Base-by-base conservation (phyloP, 1,140 invertebrate species). In the Rhagoletis zephyria region DNA sequence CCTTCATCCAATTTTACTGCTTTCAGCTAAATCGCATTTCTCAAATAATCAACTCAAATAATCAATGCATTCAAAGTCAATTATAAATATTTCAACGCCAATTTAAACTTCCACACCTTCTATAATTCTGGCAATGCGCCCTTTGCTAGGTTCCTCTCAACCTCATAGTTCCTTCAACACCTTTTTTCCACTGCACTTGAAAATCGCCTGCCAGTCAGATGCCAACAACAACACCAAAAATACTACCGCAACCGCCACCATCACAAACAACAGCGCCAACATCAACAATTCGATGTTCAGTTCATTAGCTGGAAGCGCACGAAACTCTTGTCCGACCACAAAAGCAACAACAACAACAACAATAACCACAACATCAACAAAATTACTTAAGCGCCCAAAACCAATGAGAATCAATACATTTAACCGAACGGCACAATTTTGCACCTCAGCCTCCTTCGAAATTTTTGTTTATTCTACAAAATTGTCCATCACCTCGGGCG, bases 61-160 rank as follows among this genome's bases (percentile, higher is more conserved):
- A 81, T 81, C 74, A 48, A 19, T 81, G 74, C 45, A 81, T 81
- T 81, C 56, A 56, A 81, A 81, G 74, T 81, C 74, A 81, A 81
- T 81, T 81, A 81, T 81, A 81, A 81, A 81, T 81, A 81, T 81
- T 81, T 81, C 74, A 81, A 81, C 74, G 56, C 74, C 74, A 81
- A 81, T 81, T 81, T 81, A 42, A 56, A 81, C 48, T 81, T 56
- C 74, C 74, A 81, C 74, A 51, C 74, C 74, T 42, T n/a, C 45
- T n/a, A 19, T 30, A 59, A 12, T 14, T 9, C 74, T n/a, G 6
- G n/a, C 48, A 48, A 4, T 5, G 10, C 9, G 48, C 45, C 30
- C 4, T 81, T 42, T 10, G 45, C 45, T n/a, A 10, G 14, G 19
- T 30, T 30, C 42, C 10, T 48, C 45, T 4, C 6, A 56, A n/a